Base-by-base conservation (phyloP, 2,888 invertebrate species). In the Macaria notata region DNA sequence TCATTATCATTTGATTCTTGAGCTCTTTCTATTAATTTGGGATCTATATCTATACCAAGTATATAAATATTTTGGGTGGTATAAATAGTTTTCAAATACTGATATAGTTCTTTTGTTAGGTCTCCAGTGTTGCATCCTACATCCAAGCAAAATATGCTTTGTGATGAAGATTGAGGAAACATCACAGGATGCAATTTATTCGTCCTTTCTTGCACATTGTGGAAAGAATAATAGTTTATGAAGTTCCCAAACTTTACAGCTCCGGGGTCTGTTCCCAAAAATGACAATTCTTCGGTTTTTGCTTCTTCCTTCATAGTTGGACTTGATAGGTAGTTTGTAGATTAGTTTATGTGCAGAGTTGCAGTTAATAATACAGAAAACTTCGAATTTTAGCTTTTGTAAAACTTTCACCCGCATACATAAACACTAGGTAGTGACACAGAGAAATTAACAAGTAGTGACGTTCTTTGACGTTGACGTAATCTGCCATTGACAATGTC, bases 181-280 rank as follows among this genome's bases (percentile, higher is more conserved):
- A 91, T 91, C 42, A 70, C 54, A 50, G 72, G 59, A 58, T 82
- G 66, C 64, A 97, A 86, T 68, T 95, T 88, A 49, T 92, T 86
- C 46, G 95, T 89, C 73, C 97, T 93, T 66, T 94, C 93, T 57
- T 92, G 89, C 31, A 95, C 93, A 53, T 95, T 93, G 84, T 97
- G 95, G 75, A 97, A 97, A 65, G 94, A 90, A 78, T 97, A 97
- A 78, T 97, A 97, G 84, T 97, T 97, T 59, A 96, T 96, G 72
- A 97, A 97, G 85, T 97, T 97, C 52, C 97, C 97, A 88, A 92
- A 93, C 76, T 93, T 93, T 0, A 95, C 95, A 39, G 96, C 95
- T 30, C 97, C 97, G 9, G 97, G 96, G 81, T 96, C 93, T 55
- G 88, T 84, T 9, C 88, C 92, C 72, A 83, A 83, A 73, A 92